These are phyloP conservation scores for Syndactyla subalaris DNA, from an alignment of 2,797 vertebrate genomes.

Conservation along the genomic window DNA sequence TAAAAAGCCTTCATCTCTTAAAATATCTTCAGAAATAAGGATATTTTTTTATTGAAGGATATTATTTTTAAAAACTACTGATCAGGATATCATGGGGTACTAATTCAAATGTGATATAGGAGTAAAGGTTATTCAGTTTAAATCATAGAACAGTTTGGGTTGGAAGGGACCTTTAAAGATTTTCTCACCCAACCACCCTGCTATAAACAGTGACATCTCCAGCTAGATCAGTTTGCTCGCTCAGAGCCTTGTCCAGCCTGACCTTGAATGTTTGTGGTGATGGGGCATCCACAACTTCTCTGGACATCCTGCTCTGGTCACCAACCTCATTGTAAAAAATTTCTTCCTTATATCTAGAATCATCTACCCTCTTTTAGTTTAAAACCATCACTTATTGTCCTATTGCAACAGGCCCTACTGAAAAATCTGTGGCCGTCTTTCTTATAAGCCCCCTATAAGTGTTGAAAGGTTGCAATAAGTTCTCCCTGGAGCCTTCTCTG, in stretches of 20 bases:
- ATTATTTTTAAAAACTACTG: neutral
- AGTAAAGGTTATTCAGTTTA: neutral
- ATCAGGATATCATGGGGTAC: neutral
- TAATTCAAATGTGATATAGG: neutral
- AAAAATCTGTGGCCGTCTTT: neutral
- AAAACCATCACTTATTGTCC: neutral
- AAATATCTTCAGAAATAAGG: neutral
- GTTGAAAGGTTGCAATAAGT: accelerated
- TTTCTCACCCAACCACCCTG: neutral
- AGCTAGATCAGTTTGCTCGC: neutral
- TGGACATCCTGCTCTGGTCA: neutral
- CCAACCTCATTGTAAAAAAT: neutral
- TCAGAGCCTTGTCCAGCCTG: neutral
- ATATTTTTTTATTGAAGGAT: neutral
- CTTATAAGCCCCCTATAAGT: neutral
- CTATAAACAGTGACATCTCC: neutral
- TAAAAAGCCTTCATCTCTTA: no score
- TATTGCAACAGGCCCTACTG: no score
- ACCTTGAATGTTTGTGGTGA: neutral
- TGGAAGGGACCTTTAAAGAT: neutral
- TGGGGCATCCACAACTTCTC: neutral
- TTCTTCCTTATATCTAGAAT: neutral
- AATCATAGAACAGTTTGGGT: neutral
- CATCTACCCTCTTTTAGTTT: neutral
- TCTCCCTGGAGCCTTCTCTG: neutral